These are phyloP conservation scores for Cordilura impudica DNA, from an alignment of 2,888 invertebrate genomes.

Conservation along the genomic window DNA sequence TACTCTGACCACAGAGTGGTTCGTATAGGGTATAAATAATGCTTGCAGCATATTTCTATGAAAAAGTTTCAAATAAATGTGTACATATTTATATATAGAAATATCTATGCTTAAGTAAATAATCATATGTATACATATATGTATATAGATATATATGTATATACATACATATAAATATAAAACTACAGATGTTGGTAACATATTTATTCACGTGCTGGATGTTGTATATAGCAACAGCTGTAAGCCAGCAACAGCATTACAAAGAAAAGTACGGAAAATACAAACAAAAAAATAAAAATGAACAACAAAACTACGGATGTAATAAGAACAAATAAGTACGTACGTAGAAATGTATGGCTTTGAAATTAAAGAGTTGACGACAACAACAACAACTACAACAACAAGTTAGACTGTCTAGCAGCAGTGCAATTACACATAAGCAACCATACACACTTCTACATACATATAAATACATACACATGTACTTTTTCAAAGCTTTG, in stretches of 20 bases:
- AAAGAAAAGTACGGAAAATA: neutral
- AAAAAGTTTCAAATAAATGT: neutral
- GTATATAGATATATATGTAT: neutral
- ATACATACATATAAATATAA: neutral
- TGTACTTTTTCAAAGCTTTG: constrained; percentile 47
- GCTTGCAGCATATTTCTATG: no score
- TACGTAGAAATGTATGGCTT: neutral
- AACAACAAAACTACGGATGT: constrained; percentile 33
- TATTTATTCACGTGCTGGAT: constrained; percentile 35
- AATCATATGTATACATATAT: neutral
- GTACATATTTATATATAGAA: neutral
- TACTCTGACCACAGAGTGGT: no score
- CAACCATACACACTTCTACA: constrained; percentile 15
- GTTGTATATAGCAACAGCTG: constrained; percentile 23
- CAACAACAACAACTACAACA: constrained; percentile 8
- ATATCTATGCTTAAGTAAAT: no score
- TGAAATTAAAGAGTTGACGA: constrained; percentile 37
- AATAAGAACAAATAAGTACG: constrained; percentile 33
- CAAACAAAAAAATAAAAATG: constrained; percentile 1
- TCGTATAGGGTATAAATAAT: no score
- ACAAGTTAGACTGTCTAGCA: constrained; percentile 52
- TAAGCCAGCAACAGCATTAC: constrained; percentile 21
- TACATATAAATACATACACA: neutral
- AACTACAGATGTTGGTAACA: neutral
- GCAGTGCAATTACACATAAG: constrained; percentile 32